phyloP scores from a whole-genome alignment of 2,888 invertebrate species.

The Torymus texanus region DNA sequence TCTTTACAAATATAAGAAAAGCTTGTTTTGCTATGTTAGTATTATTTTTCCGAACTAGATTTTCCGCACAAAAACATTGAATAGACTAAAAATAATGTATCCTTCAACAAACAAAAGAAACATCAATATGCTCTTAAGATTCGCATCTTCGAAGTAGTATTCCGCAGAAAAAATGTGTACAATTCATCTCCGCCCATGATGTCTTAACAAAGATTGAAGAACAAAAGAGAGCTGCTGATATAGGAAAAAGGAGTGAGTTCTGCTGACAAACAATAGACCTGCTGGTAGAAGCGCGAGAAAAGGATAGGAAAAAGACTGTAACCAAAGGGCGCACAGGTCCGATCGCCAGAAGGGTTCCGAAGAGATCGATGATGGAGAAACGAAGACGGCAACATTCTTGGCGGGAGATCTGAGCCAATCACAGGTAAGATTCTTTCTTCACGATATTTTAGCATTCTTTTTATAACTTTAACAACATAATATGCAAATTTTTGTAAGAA shows the following conservation, averaged over 20 bases:
- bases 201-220: constrained; percentile 32
- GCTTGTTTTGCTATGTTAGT: neutral
- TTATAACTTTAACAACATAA: too few relatives aligned
- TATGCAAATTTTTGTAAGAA: too few relatives aligned
- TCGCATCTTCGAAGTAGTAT: constrained; percentile 26
- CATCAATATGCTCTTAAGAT: constrained; percentile 39
- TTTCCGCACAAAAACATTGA: neutral
- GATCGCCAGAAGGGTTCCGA: constrained; percentile 20
- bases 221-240: constrained; percentile 26
- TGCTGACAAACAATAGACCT: constrained; percentile 25
- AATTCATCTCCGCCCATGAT: constrained; percentile 18
- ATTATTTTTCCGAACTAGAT: neutral
- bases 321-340: constrained; percentile 3
- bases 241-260: constrained; percentile 43
- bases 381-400: constrained; percentile 17
- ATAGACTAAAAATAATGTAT: constrained; percentile 6
- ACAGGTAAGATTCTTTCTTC: neutral
- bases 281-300: constrained; percentile 32
- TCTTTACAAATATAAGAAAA: neutral
- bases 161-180: constrained; percentile 37
- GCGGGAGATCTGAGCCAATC: constrained; percentile 32
- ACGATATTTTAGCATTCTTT: too few relatives aligned
- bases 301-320: constrained; percentile 30
- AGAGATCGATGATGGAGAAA: neutral
- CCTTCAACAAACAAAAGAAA: constrained; percentile 4